Percentiles rank a stretch among this genome's conserved stretches.
Evolutionary conservation across 2,888 invertebrate genomes (phyloP).

Genomic region (Meandrusa payeni): DNA sequence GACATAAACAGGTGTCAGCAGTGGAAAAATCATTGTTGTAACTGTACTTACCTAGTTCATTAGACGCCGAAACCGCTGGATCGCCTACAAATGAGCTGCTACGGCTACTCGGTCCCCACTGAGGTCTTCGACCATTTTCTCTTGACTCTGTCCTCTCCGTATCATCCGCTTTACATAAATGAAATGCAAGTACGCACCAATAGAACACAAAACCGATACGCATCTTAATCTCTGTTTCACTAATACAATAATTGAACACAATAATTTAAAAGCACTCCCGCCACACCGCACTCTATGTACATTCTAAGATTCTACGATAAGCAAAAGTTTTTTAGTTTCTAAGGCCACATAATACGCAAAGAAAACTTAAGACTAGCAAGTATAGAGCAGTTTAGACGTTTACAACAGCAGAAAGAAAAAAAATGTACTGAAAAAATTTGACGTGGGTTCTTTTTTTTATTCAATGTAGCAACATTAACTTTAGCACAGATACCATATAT

Average conservation of each 20-base stretch:
- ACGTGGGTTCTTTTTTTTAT: conserved; percentile 36
- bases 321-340: conserved; percentile 44
- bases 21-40: conserved; percentile 44
- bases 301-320: conserved; percentile 59
- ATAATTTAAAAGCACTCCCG: conserved; percentile 54
- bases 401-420: conserved; percentile 64
- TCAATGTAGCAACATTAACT: conserved; percentile 13
- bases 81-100: conserved; percentile 62
- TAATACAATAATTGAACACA: conserved; percentile 56
- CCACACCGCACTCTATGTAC: conserved; percentile 62
- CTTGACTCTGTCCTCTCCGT: conserved; percentile 68
- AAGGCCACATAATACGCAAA: conserved; percentile 64
- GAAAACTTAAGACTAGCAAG: conserved; percentile 60
- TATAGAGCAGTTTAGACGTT: conserved; percentile 33
- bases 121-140: conserved; percentile 62
- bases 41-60: conserved; percentile 68
- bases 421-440: conserved; percentile 54
- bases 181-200: conserved; percentile 76
- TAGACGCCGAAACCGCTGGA: conserved; percentile 53
- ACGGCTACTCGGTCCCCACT: conserved; percentile 65
- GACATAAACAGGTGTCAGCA: conserved; percentile 65
- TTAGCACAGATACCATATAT: background rate
- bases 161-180: conserved; percentile 72
- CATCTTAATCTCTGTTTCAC: conserved; percentile 70
- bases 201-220: conserved; percentile 75